Conservation (phyloP, 2,797 vertebrate species). For the Lemur catta region DNA sequence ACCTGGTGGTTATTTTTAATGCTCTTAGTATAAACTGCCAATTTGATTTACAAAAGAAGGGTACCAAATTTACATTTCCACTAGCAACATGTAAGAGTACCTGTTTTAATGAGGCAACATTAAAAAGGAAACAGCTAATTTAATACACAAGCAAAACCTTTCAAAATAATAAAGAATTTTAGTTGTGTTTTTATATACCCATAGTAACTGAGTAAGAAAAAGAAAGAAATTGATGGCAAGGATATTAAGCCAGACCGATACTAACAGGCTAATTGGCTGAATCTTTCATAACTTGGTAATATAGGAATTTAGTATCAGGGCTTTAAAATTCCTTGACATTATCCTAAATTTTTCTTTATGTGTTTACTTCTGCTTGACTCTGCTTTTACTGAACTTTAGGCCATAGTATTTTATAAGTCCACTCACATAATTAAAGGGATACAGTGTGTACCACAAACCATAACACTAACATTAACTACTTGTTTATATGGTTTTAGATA, state of each 20-base stretch:
- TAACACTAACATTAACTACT: not conserved
- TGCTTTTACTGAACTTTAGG: constrained; percentile 19
- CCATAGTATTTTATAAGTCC: not conserved
- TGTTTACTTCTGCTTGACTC: constrained; percentile 41
- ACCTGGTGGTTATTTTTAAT: not conserved
- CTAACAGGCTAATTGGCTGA: not conserved
- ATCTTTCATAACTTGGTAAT: not conserved
- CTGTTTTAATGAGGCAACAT: constrained; percentile 39
- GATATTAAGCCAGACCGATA: not conserved
- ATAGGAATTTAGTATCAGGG: not conserved
- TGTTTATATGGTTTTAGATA: constrained; percentile 22
- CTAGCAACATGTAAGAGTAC: not conserved
- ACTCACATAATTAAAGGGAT: not conserved
- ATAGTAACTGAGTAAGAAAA: constrained; percentile 18
- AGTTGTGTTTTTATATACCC: not conserved
- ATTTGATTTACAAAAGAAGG: not conserved
- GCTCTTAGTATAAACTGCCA: not conserved
- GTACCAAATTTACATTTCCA: constrained; percentile 12
- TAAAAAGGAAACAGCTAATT: constrained; percentile 32
- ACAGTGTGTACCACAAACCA: not conserved
- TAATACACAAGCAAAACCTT: not conserved
- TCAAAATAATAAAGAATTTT: constrained; percentile 24
- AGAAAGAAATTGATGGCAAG: not conserved
- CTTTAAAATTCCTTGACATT: constrained; percentile 38
- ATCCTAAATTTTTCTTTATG: not conserved